Conservation (phyloP, 35 echinoderm and acorn worm species). For the Apostichopus californicus region DNA sequence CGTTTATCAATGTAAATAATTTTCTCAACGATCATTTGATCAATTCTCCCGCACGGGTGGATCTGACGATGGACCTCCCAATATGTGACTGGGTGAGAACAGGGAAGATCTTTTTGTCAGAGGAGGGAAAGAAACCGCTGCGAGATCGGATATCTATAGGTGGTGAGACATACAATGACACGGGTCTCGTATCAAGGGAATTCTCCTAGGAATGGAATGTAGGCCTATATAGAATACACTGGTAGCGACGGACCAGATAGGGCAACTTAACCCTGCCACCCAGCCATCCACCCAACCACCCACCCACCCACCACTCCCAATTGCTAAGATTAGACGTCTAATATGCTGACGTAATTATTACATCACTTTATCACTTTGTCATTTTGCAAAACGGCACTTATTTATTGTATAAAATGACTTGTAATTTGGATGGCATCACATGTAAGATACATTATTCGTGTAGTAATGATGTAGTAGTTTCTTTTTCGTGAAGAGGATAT, state of each 20-base stretch:
- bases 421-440: too few relatives aligned
- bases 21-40: not conserved
- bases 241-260: not conserved
- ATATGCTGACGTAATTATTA: not conserved
- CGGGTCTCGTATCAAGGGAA: not conserved
- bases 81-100: not conserved
- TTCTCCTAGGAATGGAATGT: not conserved
- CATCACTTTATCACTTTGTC: too few relatives aligned
- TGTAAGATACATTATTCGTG: too few relatives aligned
- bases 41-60: not conserved
- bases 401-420: too few relatives aligned
- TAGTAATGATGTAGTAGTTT: too few relatives aligned
- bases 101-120: not conserved
- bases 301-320: not conserved
- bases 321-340: not conserved
- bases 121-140: not conserved
- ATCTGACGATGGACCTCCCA: not conserved
- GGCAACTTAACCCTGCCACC: not conserved
- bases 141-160: not conserved
- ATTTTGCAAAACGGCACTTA: too few relatives aligned
- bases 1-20: not conserved
- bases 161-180: not conserved
- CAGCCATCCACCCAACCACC: not conserved
- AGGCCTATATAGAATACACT: not conserved
- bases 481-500: too few relatives aligned